Conservation (phyloP, 2,888 invertebrate species). For the Acrocera orbiculus region DNA sequence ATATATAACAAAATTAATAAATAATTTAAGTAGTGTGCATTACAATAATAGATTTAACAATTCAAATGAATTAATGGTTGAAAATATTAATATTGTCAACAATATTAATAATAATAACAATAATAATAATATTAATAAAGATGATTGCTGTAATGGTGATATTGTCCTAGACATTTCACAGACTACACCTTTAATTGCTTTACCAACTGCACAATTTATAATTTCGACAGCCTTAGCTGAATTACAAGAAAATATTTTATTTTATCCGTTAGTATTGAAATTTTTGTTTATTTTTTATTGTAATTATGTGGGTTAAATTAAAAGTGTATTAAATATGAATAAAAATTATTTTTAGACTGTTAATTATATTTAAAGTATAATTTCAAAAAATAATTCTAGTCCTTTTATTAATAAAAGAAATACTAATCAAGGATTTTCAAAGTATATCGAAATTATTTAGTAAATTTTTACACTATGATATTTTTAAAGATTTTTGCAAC, state of each 20-base stretch:
- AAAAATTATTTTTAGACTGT: too few species aligned
- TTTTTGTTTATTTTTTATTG: background rate
- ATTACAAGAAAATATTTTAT: conserved; percentile 32
- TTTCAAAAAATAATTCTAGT: too few species aligned
- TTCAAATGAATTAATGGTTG: background rate
- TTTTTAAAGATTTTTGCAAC: too few species aligned
- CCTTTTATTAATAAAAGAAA: too few species aligned
- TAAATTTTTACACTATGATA: too few species aligned
- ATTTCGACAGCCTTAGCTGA: conserved; percentile 35
- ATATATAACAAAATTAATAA: conserved; percentile 27
- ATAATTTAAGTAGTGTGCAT: conserved; percentile 18
- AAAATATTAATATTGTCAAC: background rate
- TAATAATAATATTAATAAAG: background rate
- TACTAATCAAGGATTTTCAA: too few species aligned
- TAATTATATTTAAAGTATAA: too few species aligned
- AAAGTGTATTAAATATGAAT: too few species aligned
- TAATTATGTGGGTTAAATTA: too few species aligned
- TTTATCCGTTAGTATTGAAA: conserved; percentile 33
- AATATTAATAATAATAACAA: background rate
- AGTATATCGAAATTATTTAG: too few species aligned
- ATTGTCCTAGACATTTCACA: conserved; percentile 6
- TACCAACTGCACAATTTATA: conserved; percentile 34
- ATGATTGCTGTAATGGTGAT: conserved; percentile 8
- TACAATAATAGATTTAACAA: conserved; percentile 7
- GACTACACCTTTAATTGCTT: conserved; percentile 26